Evolutionary conservation across 2,797 vertebrate genomes (phyloP).

Genomic region (Cuniculus paca): DNA sequence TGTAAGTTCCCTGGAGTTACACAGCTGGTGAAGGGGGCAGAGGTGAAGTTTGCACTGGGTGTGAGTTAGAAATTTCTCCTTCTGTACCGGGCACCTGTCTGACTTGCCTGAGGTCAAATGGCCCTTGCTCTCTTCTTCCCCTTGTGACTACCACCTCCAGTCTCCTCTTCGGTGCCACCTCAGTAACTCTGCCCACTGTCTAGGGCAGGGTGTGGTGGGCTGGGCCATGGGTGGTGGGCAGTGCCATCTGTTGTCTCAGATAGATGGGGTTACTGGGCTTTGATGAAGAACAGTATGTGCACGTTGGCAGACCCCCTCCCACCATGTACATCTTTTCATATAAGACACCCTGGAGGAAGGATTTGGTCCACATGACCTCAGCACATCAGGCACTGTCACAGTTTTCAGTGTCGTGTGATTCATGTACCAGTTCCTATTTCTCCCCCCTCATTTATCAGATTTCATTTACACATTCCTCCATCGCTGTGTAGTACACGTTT

Average conservation of each 20-base stretch:
- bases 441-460: background rate
- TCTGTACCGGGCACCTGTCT: rapidly evolving
- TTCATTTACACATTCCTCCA: background rate
- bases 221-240: background rate
- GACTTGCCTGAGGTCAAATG: background rate
- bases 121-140: background rate
- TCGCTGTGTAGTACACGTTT: background rate
- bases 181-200: background rate
- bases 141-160: background rate
- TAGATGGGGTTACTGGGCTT: background rate
- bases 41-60: background rate
- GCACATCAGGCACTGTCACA: background rate
- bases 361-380: background rate
- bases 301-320: too few species aligned
- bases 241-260: background rate
- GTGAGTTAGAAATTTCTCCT: background rate
- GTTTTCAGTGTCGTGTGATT: background rate
- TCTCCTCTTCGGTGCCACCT: background rate
- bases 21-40: background rate
- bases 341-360: background rate
- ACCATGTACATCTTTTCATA: background rate
- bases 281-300: background rate
- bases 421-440: background rate
- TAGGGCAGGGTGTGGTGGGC: background rate
- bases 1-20: background rate